These are phyloP conservation scores for Acleris literana DNA, from an alignment of 2,888 invertebrate species.

Conservation along the genomic window DNA sequence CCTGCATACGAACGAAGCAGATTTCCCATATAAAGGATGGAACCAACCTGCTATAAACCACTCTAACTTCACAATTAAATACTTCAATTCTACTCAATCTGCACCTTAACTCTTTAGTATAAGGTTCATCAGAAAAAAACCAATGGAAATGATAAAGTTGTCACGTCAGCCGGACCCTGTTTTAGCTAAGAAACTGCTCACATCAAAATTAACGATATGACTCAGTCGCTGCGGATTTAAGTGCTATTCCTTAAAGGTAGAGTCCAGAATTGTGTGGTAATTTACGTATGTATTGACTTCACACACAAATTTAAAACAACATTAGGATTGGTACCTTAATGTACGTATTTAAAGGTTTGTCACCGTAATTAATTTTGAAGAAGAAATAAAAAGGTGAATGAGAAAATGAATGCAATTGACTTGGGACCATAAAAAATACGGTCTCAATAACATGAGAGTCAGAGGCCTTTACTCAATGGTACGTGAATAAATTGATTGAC, in stretches of 20 bases:
- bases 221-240: constrained; percentile 38
- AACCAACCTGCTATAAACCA: constrained; percentile 50
- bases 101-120: background rate
- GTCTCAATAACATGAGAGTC: too few species aligned
- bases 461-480: too few species aligned
- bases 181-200: constrained; percentile 50
- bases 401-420: too few species aligned
- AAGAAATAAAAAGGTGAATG: background rate
- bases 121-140: background rate
- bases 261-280: constrained; percentile 17
- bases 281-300: constrained; percentile 14
- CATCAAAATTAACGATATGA: constrained; percentile 50
- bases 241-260: constrained; percentile 1
- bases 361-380: background rate
- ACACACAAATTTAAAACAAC: background rate
- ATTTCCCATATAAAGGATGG: constrained; percentile 64
- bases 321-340: background rate
- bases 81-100: background rate
- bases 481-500: too few species aligned
- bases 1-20: constrained; percentile 61
- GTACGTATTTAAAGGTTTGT: background rate
- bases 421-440: too few species aligned
- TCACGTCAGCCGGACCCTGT: constrained; percentile 43
- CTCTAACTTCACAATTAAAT: constrained; percentile 20
- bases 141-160: constrained; percentile 22